A percentile compares a stretch with the other conserved stretches of the same genome.
phyloP scores from a whole-genome alignment of 2,797 vertebrate genomes.

The Odontamblyopus rebecca region DNA sequence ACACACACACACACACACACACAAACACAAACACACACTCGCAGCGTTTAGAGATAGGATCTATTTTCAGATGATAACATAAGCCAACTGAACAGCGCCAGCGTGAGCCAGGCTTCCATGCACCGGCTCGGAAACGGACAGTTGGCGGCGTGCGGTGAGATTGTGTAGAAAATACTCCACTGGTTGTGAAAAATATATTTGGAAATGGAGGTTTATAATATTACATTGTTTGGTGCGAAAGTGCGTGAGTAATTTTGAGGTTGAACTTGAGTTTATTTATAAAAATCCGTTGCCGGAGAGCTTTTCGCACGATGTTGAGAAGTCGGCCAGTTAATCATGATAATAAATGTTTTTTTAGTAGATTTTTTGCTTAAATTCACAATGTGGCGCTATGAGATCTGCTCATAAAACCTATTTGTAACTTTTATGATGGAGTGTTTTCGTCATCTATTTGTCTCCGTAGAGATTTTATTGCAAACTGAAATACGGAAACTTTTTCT shows the following conservation, averaged over 20 bases:
- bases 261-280: too few species aligned
- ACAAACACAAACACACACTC: too few species aligned
- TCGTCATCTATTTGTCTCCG: too few species aligned
- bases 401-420: background rate
- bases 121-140: background rate
- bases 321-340: too few species aligned
- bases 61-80: slow-evolving; percentile 33
- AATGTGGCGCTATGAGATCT: background rate
- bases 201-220: background rate
- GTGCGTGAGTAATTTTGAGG: too few species aligned
- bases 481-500: too few species aligned
- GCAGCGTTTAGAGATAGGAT: slow-evolving; percentile 44
- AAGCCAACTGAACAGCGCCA: slow-evolving; percentile 38
- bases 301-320: background rate
- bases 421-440: too few species aligned
- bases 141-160: background rate
- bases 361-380: background rate
- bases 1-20: slow-evolving; percentile 14
- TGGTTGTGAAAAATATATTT: background rate
- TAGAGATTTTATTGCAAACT: too few species aligned
- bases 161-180: background rate
- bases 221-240: background rate
- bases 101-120: slow-evolving; percentile 19
- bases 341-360: too few species aligned
- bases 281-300: background rate